Conservation (phyloP, 2,797 vertebrate genomes). For the Serranus cabrilla region DNA sequence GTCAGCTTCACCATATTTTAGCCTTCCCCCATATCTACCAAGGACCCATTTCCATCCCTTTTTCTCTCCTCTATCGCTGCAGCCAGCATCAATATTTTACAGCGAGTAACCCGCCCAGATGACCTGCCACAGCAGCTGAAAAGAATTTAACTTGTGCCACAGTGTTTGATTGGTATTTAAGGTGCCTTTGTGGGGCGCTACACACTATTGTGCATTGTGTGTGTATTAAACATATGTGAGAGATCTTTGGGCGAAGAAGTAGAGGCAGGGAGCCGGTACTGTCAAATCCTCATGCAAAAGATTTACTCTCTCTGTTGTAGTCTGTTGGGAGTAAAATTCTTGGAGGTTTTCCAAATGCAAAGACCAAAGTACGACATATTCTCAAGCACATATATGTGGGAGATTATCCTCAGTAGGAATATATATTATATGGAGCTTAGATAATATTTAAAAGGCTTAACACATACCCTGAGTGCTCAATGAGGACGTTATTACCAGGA, state of each 20-base stretch:
- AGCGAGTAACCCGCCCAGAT: slow-evolving; percentile 41
- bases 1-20: slow-evolving; percentile 8
- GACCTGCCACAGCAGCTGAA: slow-evolving; percentile 48
- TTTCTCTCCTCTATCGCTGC: slow-evolving; percentile 18
- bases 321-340: slow-evolving; percentile 6
- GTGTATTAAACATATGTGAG: slow-evolving; percentile 14
- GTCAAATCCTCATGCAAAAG: slow-evolving; percentile 16
- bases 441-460: slow-evolving; percentile 38
- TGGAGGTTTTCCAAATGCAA: slow-evolving; percentile 7
- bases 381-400: not conserved
- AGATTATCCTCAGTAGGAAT: not conserved
- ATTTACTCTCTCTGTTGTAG: slow-evolving; percentile 11
- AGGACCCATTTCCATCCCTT: slow-evolving; percentile 27
- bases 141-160: slow-evolving; percentile 38
- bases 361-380: slow-evolving; percentile 18
- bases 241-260: not conserved
- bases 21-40: not conserved
- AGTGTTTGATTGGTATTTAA: slow-evolving; percentile 53
- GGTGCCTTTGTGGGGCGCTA: slow-evolving; percentile 30
- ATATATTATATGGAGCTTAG: slow-evolving; percentile 12
- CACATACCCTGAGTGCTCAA: slow-evolving; percentile 6
- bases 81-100: slow-evolving; percentile 66
- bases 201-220: slow-evolving; percentile 18
- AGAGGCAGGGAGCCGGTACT: not conserved
- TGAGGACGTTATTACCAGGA: slow-evolving; percentile 20